A percentile compares a stretch with the other conserved stretches of the same genome.
These are phyloP conservation scores for Parnassius glacialis DNA, from an alignment of 2,888 invertebrate genomes.

Conservation along the genomic window DNA sequence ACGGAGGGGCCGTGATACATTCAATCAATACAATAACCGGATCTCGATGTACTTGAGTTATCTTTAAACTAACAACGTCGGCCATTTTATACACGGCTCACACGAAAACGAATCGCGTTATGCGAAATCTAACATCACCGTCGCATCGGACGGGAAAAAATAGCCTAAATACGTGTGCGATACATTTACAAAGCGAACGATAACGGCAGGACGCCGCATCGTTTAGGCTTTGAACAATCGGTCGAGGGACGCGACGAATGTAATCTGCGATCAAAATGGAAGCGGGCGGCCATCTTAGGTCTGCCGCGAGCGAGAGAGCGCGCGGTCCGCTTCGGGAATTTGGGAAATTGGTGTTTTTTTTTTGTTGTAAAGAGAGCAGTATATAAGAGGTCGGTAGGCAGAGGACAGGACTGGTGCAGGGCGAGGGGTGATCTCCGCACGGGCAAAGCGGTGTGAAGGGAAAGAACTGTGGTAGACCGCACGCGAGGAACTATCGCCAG, in stretches of 20 bases:
- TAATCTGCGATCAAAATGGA: conserved; percentile 81
- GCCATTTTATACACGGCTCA: conserved; percentile 27
- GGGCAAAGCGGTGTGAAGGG: conserved; percentile 79
- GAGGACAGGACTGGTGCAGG: conserved; percentile 58
- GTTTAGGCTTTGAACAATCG: conserved; percentile 72
- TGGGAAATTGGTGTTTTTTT: conserved; percentile 78
- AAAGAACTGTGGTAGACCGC: conserved; percentile 61
- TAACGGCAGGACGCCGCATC: conserved; percentile 58
- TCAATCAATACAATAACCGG: conserved; percentile 67
- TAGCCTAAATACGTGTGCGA: conserved; percentile 76
- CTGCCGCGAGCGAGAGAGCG: conserved; percentile 74
- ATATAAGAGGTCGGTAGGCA: conserved; percentile 78
- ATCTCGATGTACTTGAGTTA: conserved; percentile 29
- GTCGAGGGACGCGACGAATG: conserved; percentile 60
- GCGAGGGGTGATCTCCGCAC: conserved; percentile 69
- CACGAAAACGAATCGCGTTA: conserved; percentile 39
- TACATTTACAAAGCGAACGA: conserved; percentile 62
- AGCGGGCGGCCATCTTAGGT: conserved; percentile 78
- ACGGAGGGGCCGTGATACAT: conserved; percentile 34
- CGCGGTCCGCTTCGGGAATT: conserved; percentile 75
- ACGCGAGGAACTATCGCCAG: conserved; percentile 43
- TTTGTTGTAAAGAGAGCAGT: conserved; percentile 80
- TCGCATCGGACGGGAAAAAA: conserved; percentile 71
- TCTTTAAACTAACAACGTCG: conserved; percentile 27
- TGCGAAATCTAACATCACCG: conserved; percentile 50